phyloP scores from a whole-genome alignment of 2,888 invertebrate species.

The Stramonita haemastoma region DNA sequence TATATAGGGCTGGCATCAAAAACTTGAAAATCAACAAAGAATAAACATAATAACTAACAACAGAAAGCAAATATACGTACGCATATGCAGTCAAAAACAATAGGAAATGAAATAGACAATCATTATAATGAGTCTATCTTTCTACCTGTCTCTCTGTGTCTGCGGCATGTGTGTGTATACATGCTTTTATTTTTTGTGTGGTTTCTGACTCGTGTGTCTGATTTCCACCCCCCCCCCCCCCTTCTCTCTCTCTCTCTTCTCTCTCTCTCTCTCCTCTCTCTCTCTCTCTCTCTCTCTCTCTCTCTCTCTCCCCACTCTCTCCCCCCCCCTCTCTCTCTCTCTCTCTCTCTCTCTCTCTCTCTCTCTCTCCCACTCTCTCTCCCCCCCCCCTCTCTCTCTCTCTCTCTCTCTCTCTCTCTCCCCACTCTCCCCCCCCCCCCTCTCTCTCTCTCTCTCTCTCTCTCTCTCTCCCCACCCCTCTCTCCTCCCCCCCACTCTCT shows the following conservation, averaged over 20 bases:
- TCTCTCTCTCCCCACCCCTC: not conserved
- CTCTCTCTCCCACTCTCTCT: not conserved
- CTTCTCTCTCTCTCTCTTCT: not conserved
- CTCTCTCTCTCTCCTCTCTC: not conserved
- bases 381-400: not conserved
- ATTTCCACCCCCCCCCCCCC: too few species aligned
- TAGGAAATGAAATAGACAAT: too few species aligned
- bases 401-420: not conserved
- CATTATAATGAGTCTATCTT: too few species aligned
- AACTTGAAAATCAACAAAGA: too few species aligned
- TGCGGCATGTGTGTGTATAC: not conserved
- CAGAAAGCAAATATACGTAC: not conserved
- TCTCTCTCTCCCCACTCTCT: too few species aligned
- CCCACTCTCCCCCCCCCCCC: not conserved
- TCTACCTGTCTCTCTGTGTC: not conserved
- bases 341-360: not conserved
- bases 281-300: not conserved
- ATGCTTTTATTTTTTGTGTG: too few species aligned
- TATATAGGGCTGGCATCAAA: too few species aligned
- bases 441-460: not conserved
- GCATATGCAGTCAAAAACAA: not conserved
- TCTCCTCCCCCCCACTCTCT: not conserved
- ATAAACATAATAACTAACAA: too few species aligned
- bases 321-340: too few species aligned
- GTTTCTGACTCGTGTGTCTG: not conserved